Evolutionary conservation across 2,113 vertebrate species (phyloP), one percentile per base, ranked within the genome.

Genomic region (Siniperca chuatsi): DNA sequence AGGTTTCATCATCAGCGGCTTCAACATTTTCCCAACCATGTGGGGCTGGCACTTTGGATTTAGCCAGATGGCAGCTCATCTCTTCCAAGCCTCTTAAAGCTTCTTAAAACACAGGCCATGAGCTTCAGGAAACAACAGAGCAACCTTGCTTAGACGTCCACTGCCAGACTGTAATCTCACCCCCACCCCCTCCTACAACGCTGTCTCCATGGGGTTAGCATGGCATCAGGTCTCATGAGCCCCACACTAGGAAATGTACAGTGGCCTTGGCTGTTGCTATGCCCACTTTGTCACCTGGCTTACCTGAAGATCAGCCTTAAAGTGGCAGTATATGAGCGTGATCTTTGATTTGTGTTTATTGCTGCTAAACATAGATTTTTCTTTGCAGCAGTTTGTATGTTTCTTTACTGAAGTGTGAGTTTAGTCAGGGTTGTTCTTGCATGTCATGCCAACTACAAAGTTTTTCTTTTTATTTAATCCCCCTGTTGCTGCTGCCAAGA

Each of bases 11-110:
- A 80, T 61, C 84, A 81, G 42, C 9, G 3, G 46, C 20, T 50
- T 83, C 54, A 67, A 89, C 76, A 68, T 79, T 46, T 78, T 55
- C 52, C 50, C 61, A 33, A 58, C 60, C 83, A 75, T 61, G 82
- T 87, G 78, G 64, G 75, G 23, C 42, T 85, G 75, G 35, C 84
- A 78, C 64, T 35, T 83, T 8, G 25, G 86, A 80, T 82, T 86
- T 80, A 84, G 83, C 92, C 93, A 95, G 93, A 94, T 95, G 94
- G 94, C 79, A 75, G 88, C 65, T 93, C 89, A 93, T 87, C 92
- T 89, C 86, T 25, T 88, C 66, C 85, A 91, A 95, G 88, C 93
- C 85, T 67, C 77, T 90, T 79, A 93, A 91, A 93, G 88, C 91
- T 80, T 92, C 92, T 94, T 93, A 94, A 90, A 81, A 88, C 90